Base-by-base conservation (phyloP, 2,113 vertebrate species). In the Natator depressus region DNA sequence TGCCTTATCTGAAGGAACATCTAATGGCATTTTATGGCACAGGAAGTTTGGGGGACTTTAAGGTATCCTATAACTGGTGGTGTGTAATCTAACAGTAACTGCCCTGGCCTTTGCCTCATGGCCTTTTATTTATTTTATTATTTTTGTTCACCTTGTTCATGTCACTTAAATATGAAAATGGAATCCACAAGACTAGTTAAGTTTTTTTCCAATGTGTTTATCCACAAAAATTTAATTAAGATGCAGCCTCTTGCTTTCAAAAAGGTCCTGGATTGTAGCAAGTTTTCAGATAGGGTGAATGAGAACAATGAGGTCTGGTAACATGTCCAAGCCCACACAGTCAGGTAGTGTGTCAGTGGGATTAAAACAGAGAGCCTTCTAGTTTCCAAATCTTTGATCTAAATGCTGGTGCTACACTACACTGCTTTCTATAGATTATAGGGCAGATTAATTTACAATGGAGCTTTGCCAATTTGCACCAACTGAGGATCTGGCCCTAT, bases 141-240 rank as follows among this genome's bases (percentile, higher is more conserved):
- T 65, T 13, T 62, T 5, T 46, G 14, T 51, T 55, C 49, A 65
- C 72, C 87, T 85, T 76, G 29, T 25, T 5, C 31, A 85, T 55
- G n/a, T 84, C 51, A 88, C 75, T 75, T 88, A 82, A 87, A 84
- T 88, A 84, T 88, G 81, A 92, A 84, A 84, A 88, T 79, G 91
- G n/a, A 80, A 8, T n/a, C 84, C 78, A 47, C 16, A n/a, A 29
- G 51, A 51, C 5, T 76, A 35, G 7, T 1, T 69, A 57, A 31
- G 82, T 80, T 85, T 13, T 24, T 54, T 65, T 53, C 22, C 62
- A 84, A 79, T 69, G 75, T 87, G 65, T 2, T 2, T 78, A 84
- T 11, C 50, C 51, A 76, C 54, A 62, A 8, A 89, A 13, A 47
- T 46, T 35, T 57, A 88, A 87, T n/a, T 76, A 19, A 85, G 13